A percentile compares a stretch with the other conserved stretches of the same genome.
Evolutionary conservation across 2,797 vertebrate species (phyloP).

Genomic region (Knipowitschia caucasica): DNA sequence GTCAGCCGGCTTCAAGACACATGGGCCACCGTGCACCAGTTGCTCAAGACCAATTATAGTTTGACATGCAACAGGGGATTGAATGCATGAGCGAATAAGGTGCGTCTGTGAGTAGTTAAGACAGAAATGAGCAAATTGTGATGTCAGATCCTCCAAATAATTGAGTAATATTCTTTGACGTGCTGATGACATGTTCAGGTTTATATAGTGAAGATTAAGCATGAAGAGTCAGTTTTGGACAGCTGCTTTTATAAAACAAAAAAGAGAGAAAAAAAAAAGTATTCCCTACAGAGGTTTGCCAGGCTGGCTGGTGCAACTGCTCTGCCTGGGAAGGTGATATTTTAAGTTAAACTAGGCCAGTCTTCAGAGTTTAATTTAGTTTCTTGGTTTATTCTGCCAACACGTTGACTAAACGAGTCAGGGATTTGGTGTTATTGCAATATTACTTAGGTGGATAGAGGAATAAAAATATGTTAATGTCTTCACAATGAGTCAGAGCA

Average conservation of each 20-base stretch:
- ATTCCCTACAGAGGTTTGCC: slow-evolving; percentile 23
- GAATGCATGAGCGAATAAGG: slow-evolving; percentile 22
- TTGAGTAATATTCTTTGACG: not conserved
- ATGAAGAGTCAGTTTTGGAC: slow-evolving; percentile 26
- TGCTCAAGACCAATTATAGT: slow-evolving; percentile 58
- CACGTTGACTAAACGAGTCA: slow-evolving; percentile 14
- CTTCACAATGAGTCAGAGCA: slow-evolving; percentile 5
- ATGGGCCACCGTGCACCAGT: slow-evolving; percentile 57
- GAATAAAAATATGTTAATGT: slow-evolving; percentile 24
- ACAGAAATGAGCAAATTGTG: not conserved
- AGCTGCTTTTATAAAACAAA: slow-evolving; percentile 31
- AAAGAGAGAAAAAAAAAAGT: no score
- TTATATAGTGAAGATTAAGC: not conserved
- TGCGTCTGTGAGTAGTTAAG: slow-evolving; percentile 25
- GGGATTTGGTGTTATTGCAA: slow-evolving; percentile 4
- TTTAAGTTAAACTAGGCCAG: slow-evolving; percentile 60
- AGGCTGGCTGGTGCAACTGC: slow-evolving; percentile 20
- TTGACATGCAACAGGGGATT: slow-evolving; percentile 67
- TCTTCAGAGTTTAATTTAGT: slow-evolving; percentile 47
- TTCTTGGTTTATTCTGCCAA: slow-evolving; percentile 37
- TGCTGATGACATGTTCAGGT: not conserved
- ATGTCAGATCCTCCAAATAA: not conserved
- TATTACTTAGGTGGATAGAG: slow-evolving; percentile 38
- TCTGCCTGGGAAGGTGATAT: slow-evolving; percentile 49
- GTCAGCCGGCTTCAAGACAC: slow-evolving; percentile 39